phyloP scores from a whole-genome alignment of 2,113 vertebrate genomes.

The Oreochromis spilurus region DNA sequence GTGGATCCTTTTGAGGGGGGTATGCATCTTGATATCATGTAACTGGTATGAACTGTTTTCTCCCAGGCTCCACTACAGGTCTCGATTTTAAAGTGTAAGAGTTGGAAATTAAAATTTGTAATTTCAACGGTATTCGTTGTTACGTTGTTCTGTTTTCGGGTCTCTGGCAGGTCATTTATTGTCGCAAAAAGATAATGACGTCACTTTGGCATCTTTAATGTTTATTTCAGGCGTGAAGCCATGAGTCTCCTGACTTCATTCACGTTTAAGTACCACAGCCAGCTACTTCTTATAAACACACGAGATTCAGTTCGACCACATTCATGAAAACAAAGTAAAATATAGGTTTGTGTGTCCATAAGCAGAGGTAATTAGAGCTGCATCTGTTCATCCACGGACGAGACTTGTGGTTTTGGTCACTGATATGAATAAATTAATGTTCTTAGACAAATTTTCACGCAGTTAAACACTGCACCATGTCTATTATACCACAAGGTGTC shows the following conservation, averaged over 20 bases:
- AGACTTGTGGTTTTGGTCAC: not conserved
- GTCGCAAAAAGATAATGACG: not conserved
- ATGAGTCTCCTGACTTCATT: not conserved
- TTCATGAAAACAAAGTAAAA: not conserved
- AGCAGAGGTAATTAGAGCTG: not conserved
- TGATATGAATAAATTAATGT: not conserved
- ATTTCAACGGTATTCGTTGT: not conserved
- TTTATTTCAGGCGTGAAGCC: not conserved
- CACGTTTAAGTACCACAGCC: not conserved
- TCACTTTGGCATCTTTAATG: not conserved
- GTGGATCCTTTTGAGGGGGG: not conserved
- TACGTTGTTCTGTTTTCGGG: not conserved
- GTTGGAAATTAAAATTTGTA: not conserved
- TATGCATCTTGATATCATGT: not conserved
- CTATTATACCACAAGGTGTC: conserved; percentile 17
- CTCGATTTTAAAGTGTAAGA: not conserved
- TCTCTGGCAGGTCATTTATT: not conserved
- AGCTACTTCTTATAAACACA: not conserved
- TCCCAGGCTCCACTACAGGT: not conserved
- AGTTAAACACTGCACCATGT: not conserved
- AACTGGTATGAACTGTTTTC: not conserved
- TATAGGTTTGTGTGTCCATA: not conserved
- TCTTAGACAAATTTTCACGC: not conserved
- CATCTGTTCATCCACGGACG: not conserved
- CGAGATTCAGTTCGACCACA: not conserved